Evolutionary conservation across 1,140 invertebrate species (phyloP), one percentile per base, ranked within the genome.

Genomic region (Drosophila truncata): DNA sequence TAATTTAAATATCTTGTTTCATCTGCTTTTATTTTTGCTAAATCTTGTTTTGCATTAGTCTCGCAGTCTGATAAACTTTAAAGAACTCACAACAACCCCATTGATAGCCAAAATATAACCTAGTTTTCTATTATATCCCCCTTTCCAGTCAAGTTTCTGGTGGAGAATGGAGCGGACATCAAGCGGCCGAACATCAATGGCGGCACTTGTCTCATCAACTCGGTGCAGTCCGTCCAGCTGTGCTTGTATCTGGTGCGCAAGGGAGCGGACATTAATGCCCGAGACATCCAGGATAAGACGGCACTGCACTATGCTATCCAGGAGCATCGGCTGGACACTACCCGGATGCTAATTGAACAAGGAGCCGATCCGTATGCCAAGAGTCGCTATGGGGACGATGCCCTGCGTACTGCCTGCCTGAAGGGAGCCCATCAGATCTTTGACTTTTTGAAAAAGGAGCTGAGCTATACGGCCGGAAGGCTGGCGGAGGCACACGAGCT

Each of bases 271-370:
- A 96, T 98, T 5, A 98, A 98, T 94, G 97, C 97, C 1, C 94
- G 95, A 27, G 98, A 99, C 93, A 97, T 97, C 80, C 97, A 98
- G 92, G 96, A 96, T 80, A 98, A 98, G 93, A 97, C 97, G 73
- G 98, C 97, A 31, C 94, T 99, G 65, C 98, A 99, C 94, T 98
- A 99, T 93, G 97, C 98, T 1, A 98, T 98, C 72, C 97, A 98
- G 90, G 97, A 98, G 93, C 96, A 97, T 82, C 95, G 96, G 71
- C 94, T 97, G 85, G 97, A 97, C 92, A 98, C 97, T 5, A 97
- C 97, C 1, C 96, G 96, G 82, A 93, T 99, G 37, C 93, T 99
- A 25, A 93, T 99, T 37, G 94, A 96, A 50, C 94, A 96, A 93
- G 96, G 96, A 52, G 97, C 98, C 1, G 95, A 97, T 94, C 96